phyloP scores from a whole-genome alignment of 1,140 invertebrate genomes.

The Nylanderia fulva region DNA sequence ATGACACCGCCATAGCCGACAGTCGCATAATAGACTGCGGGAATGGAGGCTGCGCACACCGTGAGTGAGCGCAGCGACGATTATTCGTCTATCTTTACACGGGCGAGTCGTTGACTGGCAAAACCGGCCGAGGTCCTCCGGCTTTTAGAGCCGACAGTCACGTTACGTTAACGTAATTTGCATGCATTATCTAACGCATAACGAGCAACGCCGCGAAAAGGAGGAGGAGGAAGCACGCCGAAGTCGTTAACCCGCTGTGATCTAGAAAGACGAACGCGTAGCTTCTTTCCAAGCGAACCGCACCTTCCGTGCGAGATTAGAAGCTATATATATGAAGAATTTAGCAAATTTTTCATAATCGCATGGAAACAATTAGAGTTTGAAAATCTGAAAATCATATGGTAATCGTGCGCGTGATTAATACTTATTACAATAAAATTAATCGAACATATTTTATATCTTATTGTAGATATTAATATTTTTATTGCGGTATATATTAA shows the following conservation, averaged over 20 bases:
- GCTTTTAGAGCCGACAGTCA: constrained; percentile 73
- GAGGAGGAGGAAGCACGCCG: constrained; percentile 43
- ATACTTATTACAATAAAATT: too few relatives aligned
- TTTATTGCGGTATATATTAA: too few relatives aligned
- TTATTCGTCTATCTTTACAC: constrained; percentile 71
- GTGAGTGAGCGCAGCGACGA: constrained; percentile 47
- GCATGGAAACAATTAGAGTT: too few relatives aligned
- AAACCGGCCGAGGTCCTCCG: constrained; percentile 16
- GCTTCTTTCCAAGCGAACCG: background rate
- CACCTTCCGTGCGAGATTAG: background rate
- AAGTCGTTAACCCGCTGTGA: constrained; percentile 62
- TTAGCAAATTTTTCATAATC: too few relatives aligned
- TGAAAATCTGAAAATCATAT: too few relatives aligned
- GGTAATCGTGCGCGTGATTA: too few relatives aligned
- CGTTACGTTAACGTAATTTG: constrained; percentile 79
- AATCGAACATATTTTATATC: too few relatives aligned
- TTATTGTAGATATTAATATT: too few relatives aligned
- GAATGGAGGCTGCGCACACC: constrained; percentile 20
- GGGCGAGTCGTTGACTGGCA: constrained; percentile 67
- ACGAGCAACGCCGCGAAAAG: constrained; percentile 63
- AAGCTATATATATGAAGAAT: background rate
- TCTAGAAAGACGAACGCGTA: background rate
- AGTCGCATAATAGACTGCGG: constrained; percentile 48
- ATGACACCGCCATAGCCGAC: constrained; percentile 1
- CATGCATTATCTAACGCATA: constrained; percentile 81